Percentiles rank a stretch among this genome's conserved stretches.
Evolutionary conservation across 2,888 invertebrate genomes (phyloP).

Genomic region (Lithosia quadra): DNA sequence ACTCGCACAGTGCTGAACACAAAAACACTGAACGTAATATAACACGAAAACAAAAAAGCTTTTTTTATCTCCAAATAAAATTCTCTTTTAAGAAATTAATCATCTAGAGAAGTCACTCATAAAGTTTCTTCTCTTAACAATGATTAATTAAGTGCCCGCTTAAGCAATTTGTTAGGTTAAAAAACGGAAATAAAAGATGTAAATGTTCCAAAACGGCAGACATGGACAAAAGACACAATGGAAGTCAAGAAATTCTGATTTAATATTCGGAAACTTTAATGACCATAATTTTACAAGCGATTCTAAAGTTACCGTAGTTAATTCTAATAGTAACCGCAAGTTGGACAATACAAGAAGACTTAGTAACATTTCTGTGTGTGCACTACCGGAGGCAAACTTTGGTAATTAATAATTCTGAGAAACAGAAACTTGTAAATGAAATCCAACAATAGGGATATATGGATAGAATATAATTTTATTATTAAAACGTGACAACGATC

Average conservation of each 20-base stretch:
- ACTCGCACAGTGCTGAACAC: not conserved
- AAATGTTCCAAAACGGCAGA: conserved; percentile 35
- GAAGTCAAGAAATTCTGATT: conserved; percentile 42
- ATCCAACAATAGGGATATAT: conserved; percentile 31
- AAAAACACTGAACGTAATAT: conserved; percentile 26
- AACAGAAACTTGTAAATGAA: conserved; percentile 48
- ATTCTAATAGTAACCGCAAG: conserved; percentile 52
- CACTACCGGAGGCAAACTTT: conserved; percentile 49
- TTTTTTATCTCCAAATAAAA: conserved; percentile 15
- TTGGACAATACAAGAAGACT: conserved; percentile 61
- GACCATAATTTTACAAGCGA: conserved; percentile 55
- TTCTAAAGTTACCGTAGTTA: conserved; percentile 51
- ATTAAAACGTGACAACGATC: conserved; percentile 23
- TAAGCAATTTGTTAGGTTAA: conserved; percentile 65
- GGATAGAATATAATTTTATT: conserved; percentile 41
- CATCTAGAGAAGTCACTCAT: conserved; percentile 41
- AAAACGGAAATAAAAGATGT: conserved; percentile 53
- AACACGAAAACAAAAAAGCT: conserved; percentile 16
- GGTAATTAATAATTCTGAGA: conserved; percentile 59
- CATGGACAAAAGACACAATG: conserved; percentile 39
- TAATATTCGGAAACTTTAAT: conserved; percentile 42
- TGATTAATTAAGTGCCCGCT: conserved; percentile 67
- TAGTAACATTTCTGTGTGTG: conserved; percentile 41
- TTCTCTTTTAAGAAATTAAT: conserved; percentile 34
- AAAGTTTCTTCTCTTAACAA: conserved; percentile 48